These are phyloP conservation scores for Helicorthomorpha holstii DNA, from an alignment of 1,140 invertebrate genomes.

Conservation along the genomic window DNA sequence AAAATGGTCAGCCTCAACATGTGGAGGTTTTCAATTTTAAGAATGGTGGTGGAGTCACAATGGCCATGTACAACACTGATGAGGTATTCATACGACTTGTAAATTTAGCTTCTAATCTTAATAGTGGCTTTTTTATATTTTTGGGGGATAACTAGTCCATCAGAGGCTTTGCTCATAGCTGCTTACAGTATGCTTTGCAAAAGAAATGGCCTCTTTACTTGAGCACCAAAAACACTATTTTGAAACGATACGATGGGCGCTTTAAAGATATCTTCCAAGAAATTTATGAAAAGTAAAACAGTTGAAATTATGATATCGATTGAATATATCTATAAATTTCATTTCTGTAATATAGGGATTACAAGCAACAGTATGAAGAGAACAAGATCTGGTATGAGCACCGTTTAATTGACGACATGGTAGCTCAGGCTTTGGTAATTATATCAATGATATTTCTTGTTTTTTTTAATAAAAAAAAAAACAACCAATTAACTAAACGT, in stretches of 20 bases:
- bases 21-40: constrained; percentile 53
- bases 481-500: too few relatives aligned
- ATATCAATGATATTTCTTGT: too few relatives aligned
- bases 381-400: constrained; percentile 78
- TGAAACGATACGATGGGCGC: constrained; percentile 76
- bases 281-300: constrained; percentile 53
- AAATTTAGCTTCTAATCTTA: neutral
- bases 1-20: constrained; percentile 33
- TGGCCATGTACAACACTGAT: constrained; percentile 82
- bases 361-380: constrained; percentile 56
- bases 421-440: constrained; percentile 68
- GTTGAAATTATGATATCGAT: neutral
- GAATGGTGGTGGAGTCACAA: constrained; percentile 46
- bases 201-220: constrained; percentile 70
- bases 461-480: too few relatives aligned
- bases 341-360: constrained; percentile 34
- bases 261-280: constrained; percentile 89
- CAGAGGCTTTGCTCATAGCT: constrained; percentile 61
- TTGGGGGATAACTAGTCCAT: constrained; percentile 35
- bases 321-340: neutral
- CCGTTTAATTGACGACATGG: constrained; percentile 84
- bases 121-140: neutral
- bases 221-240: constrained; percentile 81
- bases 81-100: constrained; percentile 25
- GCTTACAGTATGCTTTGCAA: constrained; percentile 58